Evolutionary conservation across 35 echinoderm and acorn worm genomes (phyloP), one percentile per base, ranked within the genome.

Genomic region (Apostichopus californicus): DNA sequence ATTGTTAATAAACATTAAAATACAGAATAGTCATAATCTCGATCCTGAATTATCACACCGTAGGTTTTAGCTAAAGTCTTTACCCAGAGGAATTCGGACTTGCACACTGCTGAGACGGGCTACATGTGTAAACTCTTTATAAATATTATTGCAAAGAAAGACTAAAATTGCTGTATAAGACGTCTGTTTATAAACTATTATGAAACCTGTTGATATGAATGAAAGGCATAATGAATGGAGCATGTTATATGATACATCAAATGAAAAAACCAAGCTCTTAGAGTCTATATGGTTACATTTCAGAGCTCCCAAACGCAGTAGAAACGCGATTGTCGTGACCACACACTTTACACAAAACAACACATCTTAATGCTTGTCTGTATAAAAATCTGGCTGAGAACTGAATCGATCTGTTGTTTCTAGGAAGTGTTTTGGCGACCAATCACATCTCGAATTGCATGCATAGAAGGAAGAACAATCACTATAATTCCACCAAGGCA

Each of bases 341-440:
- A 61, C 6, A 61, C 58, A 61, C 7, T 8, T 61, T 8, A 61
- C 58, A 61, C 12, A 61, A 61, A 61, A 2, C 34, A 46, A 46
- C 34, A 46, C 34, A 61, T 61, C 7, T 85, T 28, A 89, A 9
- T 89, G 86, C 63, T 89, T 89, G 9, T 5, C 86, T 26, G 23
- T 89, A 21, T 65, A 89, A 55, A 89, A 89, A 0, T 89, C 86
- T 14, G 86, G 18, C 64, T 89, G 86, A 54, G 86, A 72, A 3
- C 61, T 21, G 54, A 89, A 73, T 5, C 34, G 18, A 17, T 89
- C 86, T 18, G 86, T 72, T 13, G 24, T 52, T 68, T 89, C 86
- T 15, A 89, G 61, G 86, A 72, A 89, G 64, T 89, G 86, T 54
- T 61, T 52, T 52, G 86, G 86, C 5, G 86, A 89, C 86, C 86